A percentile compares a stretch with the other conserved stretches of the same genome.
Evolutionary conservation across 2,888 invertebrate species (phyloP).

Genomic region (Cantharis rufa): DNA sequence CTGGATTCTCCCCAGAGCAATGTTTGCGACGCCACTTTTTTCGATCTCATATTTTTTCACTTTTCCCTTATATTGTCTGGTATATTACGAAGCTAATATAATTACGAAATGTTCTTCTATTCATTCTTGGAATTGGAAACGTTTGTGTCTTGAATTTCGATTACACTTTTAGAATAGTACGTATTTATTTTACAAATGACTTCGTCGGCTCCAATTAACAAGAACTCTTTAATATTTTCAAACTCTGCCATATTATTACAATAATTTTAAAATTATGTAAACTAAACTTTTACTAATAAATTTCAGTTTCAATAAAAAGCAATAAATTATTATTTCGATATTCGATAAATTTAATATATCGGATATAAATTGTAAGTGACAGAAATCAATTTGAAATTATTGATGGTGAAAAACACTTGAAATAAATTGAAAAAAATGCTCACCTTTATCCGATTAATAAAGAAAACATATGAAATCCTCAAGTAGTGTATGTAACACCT

Average conservation of each 20-base stretch:
- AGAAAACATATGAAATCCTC: too few relatives aligned
- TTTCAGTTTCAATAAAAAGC: neutral
- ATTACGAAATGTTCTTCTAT: constrained; percentile 46
- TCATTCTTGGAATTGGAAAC: constrained; percentile 43
- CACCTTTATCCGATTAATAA: too few relatives aligned
- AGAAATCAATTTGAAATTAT: neutral
- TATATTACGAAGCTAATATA: constrained; percentile 42
- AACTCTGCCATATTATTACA: neutral
- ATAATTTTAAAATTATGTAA: neutral
- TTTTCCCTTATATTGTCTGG: constrained; percentile 33
- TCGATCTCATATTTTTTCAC: constrained; percentile 26
- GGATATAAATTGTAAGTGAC: neutral
- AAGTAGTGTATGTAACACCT: too few relatives aligned
- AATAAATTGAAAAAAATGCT: neutral
- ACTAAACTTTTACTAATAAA: neutral
- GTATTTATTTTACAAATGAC: constrained; percentile 34
- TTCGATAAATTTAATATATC: neutral
- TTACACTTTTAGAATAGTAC: constrained; percentile 38
- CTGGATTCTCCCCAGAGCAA: constrained; percentile 14
- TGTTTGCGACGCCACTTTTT: constrained; percentile 20
- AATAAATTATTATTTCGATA: neutral
- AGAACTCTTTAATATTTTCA: neutral
- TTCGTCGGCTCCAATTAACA: neutral
- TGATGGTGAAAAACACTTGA: neutral
- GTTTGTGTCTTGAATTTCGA: constrained; percentile 43